Conservation (phyloP, 2,797 vertebrate genomes). For the Nannoperca australis region DNA sequence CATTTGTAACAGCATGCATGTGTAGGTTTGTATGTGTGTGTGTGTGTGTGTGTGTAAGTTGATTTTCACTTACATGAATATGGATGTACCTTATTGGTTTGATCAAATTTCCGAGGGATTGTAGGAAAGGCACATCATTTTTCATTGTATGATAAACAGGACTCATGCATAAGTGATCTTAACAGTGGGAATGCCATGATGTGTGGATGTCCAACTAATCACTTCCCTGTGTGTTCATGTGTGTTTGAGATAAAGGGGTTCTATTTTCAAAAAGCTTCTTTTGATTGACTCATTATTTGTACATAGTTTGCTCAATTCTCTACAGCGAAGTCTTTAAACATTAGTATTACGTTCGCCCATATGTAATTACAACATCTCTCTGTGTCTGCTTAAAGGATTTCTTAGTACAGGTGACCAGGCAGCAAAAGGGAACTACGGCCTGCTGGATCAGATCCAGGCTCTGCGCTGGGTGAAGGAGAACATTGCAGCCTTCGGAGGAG, state of each 20-base stretch:
- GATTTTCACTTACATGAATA: constrained; percentile 48
- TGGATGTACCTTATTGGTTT: constrained; percentile 48
- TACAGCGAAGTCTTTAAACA: background rate
- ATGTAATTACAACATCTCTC: background rate
- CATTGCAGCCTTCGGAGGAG: constrained; percentile 93
- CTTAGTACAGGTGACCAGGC: constrained; percentile 97
- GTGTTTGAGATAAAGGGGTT: constrained; percentile 8
- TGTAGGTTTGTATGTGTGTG: constrained; percentile 23
- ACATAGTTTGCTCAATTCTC: background rate
- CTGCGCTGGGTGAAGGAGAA: constrained; percentile 98
- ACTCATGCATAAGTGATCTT: constrained; percentile 43
- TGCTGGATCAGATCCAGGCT: constrained; percentile 97
- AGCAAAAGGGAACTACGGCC: constrained; percentile 96
- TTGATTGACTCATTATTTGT: constrained; percentile 11
- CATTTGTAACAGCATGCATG: constrained; percentile 31
- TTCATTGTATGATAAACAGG: constrained; percentile 30
- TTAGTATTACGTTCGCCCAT: background rate
- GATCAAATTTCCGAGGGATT: constrained; percentile 31
- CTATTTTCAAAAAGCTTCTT: constrained; percentile 2
- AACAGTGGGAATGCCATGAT: constrained; percentile 3
- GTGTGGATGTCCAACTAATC: constrained; percentile 6
- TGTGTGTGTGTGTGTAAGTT: constrained; percentile 26
- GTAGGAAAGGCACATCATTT: constrained; percentile 12
- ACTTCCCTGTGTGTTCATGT: constrained; percentile 1
- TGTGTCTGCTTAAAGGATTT: constrained; percentile 86